Conservation (phyloP, 2,888 invertebrate species). For the Cistogaster globosa region DNA sequence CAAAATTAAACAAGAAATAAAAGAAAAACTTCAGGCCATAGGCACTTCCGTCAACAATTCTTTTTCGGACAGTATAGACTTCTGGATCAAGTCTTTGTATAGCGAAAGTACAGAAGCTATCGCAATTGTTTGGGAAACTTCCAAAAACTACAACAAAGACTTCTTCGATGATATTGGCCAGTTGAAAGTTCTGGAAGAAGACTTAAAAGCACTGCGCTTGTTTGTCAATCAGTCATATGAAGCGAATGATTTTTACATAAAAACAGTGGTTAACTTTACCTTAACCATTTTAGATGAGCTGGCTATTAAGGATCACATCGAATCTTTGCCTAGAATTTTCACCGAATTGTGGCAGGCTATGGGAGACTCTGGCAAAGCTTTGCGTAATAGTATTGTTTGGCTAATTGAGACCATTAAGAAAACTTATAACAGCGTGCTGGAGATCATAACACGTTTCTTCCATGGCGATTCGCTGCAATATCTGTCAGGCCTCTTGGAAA, state of each 20-base stretch:
- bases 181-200: slow-evolving; percentile 87
- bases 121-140: slow-evolving; percentile 89
- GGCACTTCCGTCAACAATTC: slow-evolving; percentile 84
- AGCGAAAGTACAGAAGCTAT: slow-evolving; percentile 88
- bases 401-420: slow-evolving; percentile 87
- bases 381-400: slow-evolving; percentile 90
- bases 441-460: slow-evolving; percentile 87
- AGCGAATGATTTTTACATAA: slow-evolving; percentile 92
- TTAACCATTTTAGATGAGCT: slow-evolving; percentile 90
- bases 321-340: slow-evolving; percentile 90
- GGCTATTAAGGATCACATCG: slow-evolving; percentile 89
- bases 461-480: slow-evolving; percentile 91
- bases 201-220: slow-evolving; percentile 85
- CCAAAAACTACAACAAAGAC: slow-evolving; percentile 87
- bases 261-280: slow-evolving; percentile 88
- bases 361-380: slow-evolving; percentile 92
- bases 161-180: slow-evolving; percentile 89
- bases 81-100: slow-evolving; percentile 87
- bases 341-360: slow-evolving; percentile 93
- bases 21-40: slow-evolving; percentile 83
- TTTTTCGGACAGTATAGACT: slow-evolving; percentile 85
- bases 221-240: slow-evolving; percentile 91
- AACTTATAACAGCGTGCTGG: slow-evolving; percentile 88
- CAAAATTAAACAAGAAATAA: slow-evolving; percentile 86
- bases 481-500: slow-evolving; percentile 87